phyloP scores from a whole-genome alignment of 1,140 invertebrate species.

The Cylas formicarius region DNA sequence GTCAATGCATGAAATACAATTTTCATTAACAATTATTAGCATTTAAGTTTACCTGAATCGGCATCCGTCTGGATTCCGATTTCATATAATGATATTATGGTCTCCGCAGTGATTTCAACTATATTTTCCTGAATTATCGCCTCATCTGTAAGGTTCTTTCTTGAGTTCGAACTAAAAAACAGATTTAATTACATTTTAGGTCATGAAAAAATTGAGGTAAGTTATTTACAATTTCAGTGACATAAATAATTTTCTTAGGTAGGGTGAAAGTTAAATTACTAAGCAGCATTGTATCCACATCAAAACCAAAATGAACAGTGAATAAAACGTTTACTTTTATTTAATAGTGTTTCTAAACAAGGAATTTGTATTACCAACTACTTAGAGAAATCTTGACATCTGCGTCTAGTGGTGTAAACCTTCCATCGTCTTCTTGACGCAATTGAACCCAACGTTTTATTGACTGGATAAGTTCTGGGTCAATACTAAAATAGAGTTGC shows the following conservation, averaged over 20 bases:
- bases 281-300: too few species aligned
- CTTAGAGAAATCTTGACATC: constrained; percentile 46
- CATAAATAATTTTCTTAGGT: too few species aligned
- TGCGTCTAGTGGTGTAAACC: constrained; percentile 48
- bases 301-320: too few species aligned
- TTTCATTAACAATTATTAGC: not conserved
- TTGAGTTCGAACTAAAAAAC: too few species aligned
- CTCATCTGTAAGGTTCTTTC: constrained; percentile 45
- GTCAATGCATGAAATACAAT: not conserved
- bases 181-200: too few species aligned
- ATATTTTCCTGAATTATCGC: constrained; percentile 45
- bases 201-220: too few species aligned
- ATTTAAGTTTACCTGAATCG: constrained; percentile 22
- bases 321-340: too few species aligned
- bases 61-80: constrained; percentile 39
- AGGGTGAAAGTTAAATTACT: too few species aligned
- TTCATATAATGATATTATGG: constrained; percentile 50
- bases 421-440: constrained; percentile 52
- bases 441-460: constrained; percentile 53
- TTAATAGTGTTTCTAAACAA: too few species aligned
- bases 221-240: too few species aligned
- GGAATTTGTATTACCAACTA: constrained; percentile 20
- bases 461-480: constrained; percentile 49
- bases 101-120: constrained; percentile 53
- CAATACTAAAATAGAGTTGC: constrained; percentile 51